These are phyloP conservation scores for Gobio occitaniae DNA, from an alignment of 2,797 vertebrate species.

Conservation along the genomic window DNA sequence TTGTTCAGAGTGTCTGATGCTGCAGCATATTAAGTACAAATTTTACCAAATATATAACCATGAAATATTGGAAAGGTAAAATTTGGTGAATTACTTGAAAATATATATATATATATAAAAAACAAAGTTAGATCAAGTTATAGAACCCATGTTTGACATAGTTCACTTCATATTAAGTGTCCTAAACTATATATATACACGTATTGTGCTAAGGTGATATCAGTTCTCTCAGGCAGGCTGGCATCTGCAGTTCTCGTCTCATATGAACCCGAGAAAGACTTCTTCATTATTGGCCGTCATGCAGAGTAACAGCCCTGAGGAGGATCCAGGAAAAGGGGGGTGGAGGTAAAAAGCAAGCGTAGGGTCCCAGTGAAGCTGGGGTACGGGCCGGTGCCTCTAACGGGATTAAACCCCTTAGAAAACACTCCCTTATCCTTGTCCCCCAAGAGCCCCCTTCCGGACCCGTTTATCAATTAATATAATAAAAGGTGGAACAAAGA, in stretches of 20 bases:
- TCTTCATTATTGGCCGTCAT: slow-evolving; percentile 76
- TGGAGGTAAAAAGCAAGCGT: slow-evolving; percentile 29
- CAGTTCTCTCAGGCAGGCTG: slow-evolving; percentile 20
- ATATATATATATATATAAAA: too few species aligned
- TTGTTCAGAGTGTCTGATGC: not conserved
- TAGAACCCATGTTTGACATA: not conserved
- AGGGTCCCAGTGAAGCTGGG: slow-evolving; percentile 64
- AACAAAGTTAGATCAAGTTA: not conserved
- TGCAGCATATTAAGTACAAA: not conserved
- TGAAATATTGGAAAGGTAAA: not conserved
- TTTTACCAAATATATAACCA: not conserved
- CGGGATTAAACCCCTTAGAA: slow-evolving; percentile 78
- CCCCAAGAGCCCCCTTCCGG: slow-evolving; percentile 66
- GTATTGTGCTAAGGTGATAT: not conserved
- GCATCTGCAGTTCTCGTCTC: slow-evolving; percentile 50
- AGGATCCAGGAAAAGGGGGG: not conserved
- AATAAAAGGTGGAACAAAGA: slow-evolving; percentile 86
- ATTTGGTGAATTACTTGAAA: not conserved
- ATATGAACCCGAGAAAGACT: slow-evolving; percentile 71
- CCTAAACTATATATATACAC: not conserved
- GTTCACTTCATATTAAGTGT: not conserved
- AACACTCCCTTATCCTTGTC: slow-evolving; percentile 63
- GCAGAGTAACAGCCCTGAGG: slow-evolving; percentile 35
- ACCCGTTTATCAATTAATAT: slow-evolving; percentile 84
- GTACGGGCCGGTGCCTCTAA: slow-evolving; percentile 70